Evolutionary conservation across 2,113 vertebrate genomes (phyloP).

Genomic region (Anthoscopus minutus): DNA sequence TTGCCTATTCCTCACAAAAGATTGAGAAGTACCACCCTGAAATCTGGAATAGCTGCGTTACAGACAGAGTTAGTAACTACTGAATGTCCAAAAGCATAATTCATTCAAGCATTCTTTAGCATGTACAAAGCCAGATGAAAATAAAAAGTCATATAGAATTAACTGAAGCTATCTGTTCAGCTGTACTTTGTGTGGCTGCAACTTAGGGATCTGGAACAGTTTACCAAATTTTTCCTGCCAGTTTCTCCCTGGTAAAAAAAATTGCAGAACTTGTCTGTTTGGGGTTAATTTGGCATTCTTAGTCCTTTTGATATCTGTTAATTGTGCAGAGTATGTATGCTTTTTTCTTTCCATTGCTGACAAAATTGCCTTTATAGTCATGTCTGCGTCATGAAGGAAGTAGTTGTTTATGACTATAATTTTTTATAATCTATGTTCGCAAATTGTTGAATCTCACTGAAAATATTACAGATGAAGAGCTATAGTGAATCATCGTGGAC

Average conservation of each 20-base stretch:
- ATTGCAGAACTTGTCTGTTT: neutral
- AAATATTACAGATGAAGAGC: neutral
- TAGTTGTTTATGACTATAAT: neutral
- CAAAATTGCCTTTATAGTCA: neutral
- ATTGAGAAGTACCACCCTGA: neutral
- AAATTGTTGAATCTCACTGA: neutral
- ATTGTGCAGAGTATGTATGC: neutral
- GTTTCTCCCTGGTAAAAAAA: neutral
- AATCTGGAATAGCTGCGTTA: neutral
- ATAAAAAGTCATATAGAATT: neutral
- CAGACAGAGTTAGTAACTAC: neutral
- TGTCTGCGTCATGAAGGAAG: neutral
- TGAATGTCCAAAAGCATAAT: neutral
- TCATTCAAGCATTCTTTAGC: neutral
- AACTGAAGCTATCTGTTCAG: neutral
- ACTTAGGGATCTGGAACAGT: neutral
- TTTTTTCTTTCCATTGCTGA: neutral
- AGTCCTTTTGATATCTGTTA: neutral
- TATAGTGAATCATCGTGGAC: accelerated
- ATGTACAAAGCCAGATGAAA: neutral
- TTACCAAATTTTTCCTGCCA: neutral
- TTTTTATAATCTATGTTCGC: neutral
- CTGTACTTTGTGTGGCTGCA: neutral
- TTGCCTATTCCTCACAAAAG: neutral
- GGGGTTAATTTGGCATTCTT: neutral